Evolutionary conservation across 2,797 vertebrate species (phyloP).

Genomic region (Hypotaenidia okinawae): DNA sequence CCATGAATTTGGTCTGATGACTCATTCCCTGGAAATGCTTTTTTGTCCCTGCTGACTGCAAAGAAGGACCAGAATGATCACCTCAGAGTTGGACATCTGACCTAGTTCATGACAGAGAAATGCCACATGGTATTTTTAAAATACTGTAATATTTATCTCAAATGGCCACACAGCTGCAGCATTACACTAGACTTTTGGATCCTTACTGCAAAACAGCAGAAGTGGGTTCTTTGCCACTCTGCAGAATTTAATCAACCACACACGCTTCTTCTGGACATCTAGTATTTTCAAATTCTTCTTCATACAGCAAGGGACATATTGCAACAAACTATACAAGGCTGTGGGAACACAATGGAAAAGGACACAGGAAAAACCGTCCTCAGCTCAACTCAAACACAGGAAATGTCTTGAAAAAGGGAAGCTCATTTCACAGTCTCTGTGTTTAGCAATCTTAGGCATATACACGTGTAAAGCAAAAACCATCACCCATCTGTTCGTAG

Average conservation of each 20-base stretch:
- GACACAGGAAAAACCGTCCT: background rate
- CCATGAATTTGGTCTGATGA: background rate
- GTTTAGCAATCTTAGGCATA: background rate
- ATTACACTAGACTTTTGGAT: slow-evolving; percentile 9
- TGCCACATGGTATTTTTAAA: background rate
- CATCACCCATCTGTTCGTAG: background rate
- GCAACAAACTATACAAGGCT: background rate
- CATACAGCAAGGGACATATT: background rate
- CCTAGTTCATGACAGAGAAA: background rate
- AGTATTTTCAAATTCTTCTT: background rate
- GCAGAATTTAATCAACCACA: background rate
- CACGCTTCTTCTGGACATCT: background rate
- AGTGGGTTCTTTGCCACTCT: background rate
- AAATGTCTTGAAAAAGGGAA: background rate
- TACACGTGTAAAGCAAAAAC: background rate
- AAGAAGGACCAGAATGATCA: background rate
- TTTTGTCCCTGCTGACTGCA: background rate
- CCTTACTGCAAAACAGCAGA: background rate
- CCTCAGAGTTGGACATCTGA: background rate
- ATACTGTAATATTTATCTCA: background rate
- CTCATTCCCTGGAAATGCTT: background rate
- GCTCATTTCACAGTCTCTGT: slow-evolving; percentile 13
- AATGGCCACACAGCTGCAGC: slow-evolving; percentile 37
- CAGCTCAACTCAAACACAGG: background rate
- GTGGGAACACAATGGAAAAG: background rate